Evolutionary conservation across 1,140 invertebrate species (phyloP), one percentile per base, ranked within the genome.

Genomic region (Drosophila oshimai): DNA sequence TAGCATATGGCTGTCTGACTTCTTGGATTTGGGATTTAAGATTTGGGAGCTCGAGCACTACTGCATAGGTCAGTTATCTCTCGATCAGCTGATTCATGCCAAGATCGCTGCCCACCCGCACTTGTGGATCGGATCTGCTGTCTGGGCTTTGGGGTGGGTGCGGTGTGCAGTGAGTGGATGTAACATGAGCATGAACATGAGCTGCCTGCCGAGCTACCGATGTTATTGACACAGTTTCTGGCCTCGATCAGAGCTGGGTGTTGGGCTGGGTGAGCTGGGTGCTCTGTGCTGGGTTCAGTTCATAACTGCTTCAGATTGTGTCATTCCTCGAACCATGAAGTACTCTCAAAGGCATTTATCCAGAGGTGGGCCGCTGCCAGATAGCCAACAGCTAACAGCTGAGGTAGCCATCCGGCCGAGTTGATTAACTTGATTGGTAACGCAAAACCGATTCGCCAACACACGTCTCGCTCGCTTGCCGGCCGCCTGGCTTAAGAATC

Each of bases 391-490:
- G 24, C 65, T 44, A 70, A 31, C 29, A 34, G 70, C 49, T 51
- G 45, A 71, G 74, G 22, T 64, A 81, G 65, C 71, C 76, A 86
- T 74, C 75, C 79, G 80, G 79, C 75, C 79, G 72, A 87, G 81
- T 87, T 87, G 81, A 87, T 81, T 87, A 87, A 87, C 81, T 87
- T 87, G 81, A 87, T 87, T 87, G 81, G 81, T 87, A 87, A 87
- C 81, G 81, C 80, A 87, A 86, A 80, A 74, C 72, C 69, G 65
- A 87, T 74, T 87, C 81, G 81, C 81, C 81, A 87, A 87, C 81
- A 87, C 81, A 73, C 57, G 42, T 70, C 54, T 61, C 73, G 58
- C 41, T 57, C 3, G 26, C 28, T 57, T 2, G 55, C 41, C 29
- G 49, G 36, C 49, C 31, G 53, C 62, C 20, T 54, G 54, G 60